Evolutionary conservation across 1,140 invertebrate species (phyloP), one percentile per base, ranked within the genome.

Genomic region (Bactericera cockerelli): DNA sequence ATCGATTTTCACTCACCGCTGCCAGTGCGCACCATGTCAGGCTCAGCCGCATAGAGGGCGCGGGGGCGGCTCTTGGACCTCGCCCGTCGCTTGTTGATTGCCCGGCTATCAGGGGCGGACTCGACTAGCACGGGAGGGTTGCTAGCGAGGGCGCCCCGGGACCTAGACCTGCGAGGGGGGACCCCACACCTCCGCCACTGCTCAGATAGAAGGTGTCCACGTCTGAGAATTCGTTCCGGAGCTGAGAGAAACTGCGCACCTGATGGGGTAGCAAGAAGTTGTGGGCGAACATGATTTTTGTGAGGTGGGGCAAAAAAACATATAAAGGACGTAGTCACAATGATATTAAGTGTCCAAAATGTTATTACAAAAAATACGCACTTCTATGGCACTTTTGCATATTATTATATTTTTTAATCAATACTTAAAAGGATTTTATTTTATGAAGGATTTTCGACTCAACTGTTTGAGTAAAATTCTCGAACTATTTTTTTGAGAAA

Each of bases 191-290:
- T 0, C 81, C 79, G 0, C 81, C 79, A 13, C 79, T 77, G 13
- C 83, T 84, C 65, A 93, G 72, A 69, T 91, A 92, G 72, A 94
- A 94, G 11, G 88, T 91, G 68, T 92, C 88, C 33, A 91, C 84
- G 64, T 91, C 87, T 1, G 87, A 85, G 67, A 92, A 91, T 67
- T 94, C 90, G 67, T 92, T 89, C 38, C 89, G 80, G 31, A 95
- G 70, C 64, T 94, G 90, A 0, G 89, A 93, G 70, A 93, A 93
- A 71, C 90, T 93, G 61, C 89, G 77, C 1, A 95, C 84, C 85
- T 88, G 65, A 10, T n/a, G n/a, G n/a, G n/a, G n/a, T n/a, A n/a
- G n/a, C n/a, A n/a, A n/a, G n/a, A 61, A 56, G n/a, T n/a, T n/a
- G n/a, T n/a, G n/a, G n/a, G n/a, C n/a, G n/a, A n/a, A n/a, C n/a